A percentile compares a stretch with the other conserved stretches of the same genome.
Evolutionary conservation across 2,797 vertebrate species (phyloP).

Genomic region (Tympanoctomys barrerae): DNA sequence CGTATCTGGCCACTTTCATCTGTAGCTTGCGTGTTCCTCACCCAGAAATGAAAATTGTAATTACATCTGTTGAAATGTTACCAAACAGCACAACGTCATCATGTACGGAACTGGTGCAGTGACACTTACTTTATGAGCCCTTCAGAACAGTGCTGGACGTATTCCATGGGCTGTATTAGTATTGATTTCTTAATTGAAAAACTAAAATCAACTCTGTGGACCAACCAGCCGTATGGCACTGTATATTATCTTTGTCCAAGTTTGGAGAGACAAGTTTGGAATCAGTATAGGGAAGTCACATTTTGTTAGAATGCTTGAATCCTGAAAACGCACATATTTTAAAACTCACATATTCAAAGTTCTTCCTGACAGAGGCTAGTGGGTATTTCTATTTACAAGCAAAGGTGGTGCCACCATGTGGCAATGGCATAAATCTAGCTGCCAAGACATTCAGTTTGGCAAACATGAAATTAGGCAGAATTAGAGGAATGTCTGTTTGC

Average conservation of each 20-base stretch:
- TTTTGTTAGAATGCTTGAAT: slow-evolving; percentile 42
- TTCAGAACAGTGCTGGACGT: background rate
- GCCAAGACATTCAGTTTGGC: slow-evolving; percentile 6
- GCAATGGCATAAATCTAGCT: slow-evolving; percentile 50
- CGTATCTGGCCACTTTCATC: background rate
- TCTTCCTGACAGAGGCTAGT: slow-evolving; percentile 56
- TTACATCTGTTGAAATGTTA: background rate
- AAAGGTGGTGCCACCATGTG: slow-evolving; percentile 75
- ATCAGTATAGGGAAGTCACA: background rate
- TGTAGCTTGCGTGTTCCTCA: background rate
- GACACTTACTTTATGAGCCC: background rate
- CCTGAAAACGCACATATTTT: slow-evolving; percentile 26
- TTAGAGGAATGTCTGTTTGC: slow-evolving; percentile 21
- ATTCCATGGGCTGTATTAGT: background rate
- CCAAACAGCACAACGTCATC: background rate
- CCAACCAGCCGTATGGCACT: background rate
- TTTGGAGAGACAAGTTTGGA: slow-evolving; percentile 60
- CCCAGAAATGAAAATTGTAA: background rate
- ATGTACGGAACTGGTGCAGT: background rate
- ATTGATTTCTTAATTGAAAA: slow-evolving; percentile 27
- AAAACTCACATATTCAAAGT: slow-evolving; percentile 19
- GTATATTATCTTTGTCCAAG: slow-evolving; percentile 5
- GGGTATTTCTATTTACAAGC: slow-evolving; percentile 57
- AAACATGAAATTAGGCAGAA: background rate
- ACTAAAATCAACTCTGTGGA: background rate